These are phyloP conservation scores for Albula goreensis DNA, from an alignment of 2,113 vertebrate genomes.

Conservation along the genomic window DNA sequence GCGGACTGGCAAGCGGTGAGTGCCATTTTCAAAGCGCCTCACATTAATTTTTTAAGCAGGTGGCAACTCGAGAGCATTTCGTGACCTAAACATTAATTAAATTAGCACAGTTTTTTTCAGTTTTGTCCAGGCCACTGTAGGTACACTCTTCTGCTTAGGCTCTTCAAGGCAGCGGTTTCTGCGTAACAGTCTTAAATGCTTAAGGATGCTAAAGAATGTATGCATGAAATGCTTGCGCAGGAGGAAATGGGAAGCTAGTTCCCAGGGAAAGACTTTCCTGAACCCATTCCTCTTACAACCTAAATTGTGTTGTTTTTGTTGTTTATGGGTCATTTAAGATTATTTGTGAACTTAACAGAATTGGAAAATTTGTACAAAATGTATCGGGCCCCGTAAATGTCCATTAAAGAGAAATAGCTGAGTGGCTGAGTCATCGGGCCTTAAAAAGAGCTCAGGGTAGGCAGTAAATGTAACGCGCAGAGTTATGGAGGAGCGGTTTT, in stretches of 20 bases:
- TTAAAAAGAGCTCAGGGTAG: conserved; percentile 10
- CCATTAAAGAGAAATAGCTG: conserved; percentile 26
- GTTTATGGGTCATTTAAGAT: neutral
- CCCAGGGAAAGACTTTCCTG: neutral
- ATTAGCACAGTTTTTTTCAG: neutral
- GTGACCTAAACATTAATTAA: neutral
- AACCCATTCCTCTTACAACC: neutral
- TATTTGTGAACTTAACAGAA: conserved; percentile 11
- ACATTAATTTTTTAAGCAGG: neutral
- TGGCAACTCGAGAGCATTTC: neutral
- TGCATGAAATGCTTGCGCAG: neutral
- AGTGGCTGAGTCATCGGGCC: conserved; percentile 10
- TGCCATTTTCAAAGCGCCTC: neutral
- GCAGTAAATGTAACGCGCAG: conserved; percentile 17
- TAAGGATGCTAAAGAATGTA: neutral
- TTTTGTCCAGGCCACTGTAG: neutral
- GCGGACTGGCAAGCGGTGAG: neutral
- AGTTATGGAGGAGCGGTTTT: conserved; percentile 6
- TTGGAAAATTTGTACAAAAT: neutral
- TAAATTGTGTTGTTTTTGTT: neutral
- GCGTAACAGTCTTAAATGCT: neutral
- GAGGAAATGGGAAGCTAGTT: neutral
- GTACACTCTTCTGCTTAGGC: neutral
- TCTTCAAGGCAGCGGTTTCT: neutral
- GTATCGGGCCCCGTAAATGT: neutral